A percentile compares a stretch with the other conserved stretches of the same genome.
These are phyloP conservation scores for Neostethus bicornis DNA, from an alignment of 2,797 vertebrate genomes.

Conservation along the genomic window DNA sequence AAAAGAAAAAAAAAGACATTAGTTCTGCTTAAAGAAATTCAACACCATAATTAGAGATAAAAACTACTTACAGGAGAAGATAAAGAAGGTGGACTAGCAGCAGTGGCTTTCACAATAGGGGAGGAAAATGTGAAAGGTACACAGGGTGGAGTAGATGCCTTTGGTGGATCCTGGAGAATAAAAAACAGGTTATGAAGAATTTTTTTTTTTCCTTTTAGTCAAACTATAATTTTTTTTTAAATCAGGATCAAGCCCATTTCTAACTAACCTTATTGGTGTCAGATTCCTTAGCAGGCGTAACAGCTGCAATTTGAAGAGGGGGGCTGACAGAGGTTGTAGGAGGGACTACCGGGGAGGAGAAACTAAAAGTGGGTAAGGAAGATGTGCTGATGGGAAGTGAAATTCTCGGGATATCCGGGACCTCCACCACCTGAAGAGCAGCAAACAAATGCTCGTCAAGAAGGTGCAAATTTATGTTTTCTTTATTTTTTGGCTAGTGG, in stretches of 20 bases:
- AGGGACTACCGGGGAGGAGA: conserved; percentile 75
- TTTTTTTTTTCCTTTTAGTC: too few species aligned
- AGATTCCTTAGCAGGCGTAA: conserved; percentile 52
- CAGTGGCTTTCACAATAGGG: conserved; percentile 94
- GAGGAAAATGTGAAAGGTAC: conserved; percentile 92
- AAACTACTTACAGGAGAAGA: conserved; percentile 85
- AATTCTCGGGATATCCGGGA: conserved; percentile 84
- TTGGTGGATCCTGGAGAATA: conserved; percentile 73
- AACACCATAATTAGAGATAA: background rate
- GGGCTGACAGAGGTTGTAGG: conserved; percentile 60
- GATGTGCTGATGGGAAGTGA: conserved; percentile 87
- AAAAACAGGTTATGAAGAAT: background rate
- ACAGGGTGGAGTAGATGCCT: conserved; percentile 74
- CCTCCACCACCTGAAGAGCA: conserved; percentile 78
- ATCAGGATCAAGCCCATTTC: background rate
- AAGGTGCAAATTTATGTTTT: too few species aligned
- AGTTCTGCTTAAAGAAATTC: background rate
- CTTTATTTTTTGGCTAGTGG: background rate
- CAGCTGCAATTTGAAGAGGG: conserved; percentile 23
- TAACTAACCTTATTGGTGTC: conserved; percentile 62
- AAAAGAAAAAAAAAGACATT: background rate
- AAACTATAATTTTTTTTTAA: background rate
- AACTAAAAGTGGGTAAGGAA: conserved; percentile 88
- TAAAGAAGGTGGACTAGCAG: conserved; percentile 87
- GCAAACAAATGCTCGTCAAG: conserved; percentile 7